phyloP scores from a whole-genome alignment of 2,113 vertebrate species.

The Vombatus ursinus region DNA sequence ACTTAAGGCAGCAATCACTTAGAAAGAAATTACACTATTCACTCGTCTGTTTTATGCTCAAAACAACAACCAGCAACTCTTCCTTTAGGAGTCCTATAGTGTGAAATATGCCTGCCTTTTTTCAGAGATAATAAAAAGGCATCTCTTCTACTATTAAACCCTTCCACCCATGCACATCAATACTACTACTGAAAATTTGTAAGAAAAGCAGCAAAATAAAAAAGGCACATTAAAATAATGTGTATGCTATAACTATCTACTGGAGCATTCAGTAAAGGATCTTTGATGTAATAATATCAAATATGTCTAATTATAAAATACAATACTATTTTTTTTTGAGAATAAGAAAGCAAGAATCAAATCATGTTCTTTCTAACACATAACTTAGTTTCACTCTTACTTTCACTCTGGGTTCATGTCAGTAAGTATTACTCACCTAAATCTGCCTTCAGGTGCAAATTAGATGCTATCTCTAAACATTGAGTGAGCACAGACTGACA shows the following conservation, averaged over 20 bases:
- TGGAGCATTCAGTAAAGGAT: not conserved
- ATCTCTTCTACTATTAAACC: conserved; percentile 1
- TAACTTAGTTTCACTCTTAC: conserved; percentile 50
- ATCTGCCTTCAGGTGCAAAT: conserved; percentile 70
- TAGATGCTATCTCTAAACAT: conserved; percentile 63
- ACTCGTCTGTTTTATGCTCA: not conserved
- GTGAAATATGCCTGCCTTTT: not conserved
- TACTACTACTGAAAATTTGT: not conserved
- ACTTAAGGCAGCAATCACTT: not conserved
- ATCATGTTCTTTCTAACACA: conserved; percentile 53
- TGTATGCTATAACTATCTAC: not conserved
- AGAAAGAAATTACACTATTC: not conserved
- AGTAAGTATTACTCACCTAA: conserved; percentile 60
- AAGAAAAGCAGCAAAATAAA: conserved; percentile 16
- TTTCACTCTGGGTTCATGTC: conserved; percentile 47
- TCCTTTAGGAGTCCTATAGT: too few species aligned
- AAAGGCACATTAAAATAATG: not conserved
- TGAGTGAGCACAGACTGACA: conserved; percentile 64
- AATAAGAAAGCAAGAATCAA: not conserved
- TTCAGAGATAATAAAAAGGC: not conserved
- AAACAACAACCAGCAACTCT: not conserved
- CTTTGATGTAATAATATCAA: not conserved
- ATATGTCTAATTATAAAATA: not conserved
- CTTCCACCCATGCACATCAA: not conserved
- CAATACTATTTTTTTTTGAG: not conserved